Percentiles rank a stretch among this genome's conserved stretches.
Conservation (phyloP, 2,888 invertebrate genomes). For the Hirtodrosophila alboralis region DNA sequence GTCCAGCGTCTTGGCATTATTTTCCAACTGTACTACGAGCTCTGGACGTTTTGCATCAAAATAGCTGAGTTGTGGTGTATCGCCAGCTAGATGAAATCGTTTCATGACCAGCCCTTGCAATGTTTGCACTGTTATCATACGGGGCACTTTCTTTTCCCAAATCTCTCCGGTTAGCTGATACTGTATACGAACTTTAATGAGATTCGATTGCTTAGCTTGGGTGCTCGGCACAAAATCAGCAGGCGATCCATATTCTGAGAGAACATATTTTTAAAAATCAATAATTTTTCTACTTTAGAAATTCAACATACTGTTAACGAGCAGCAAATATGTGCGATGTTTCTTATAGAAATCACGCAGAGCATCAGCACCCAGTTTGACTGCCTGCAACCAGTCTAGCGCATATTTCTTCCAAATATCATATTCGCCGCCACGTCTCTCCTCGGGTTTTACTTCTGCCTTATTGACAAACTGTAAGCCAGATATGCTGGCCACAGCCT, state of each 20-base stretch:
- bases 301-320: conserved; percentile 89
- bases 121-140: conserved; percentile 92
- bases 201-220: conserved; percentile 88
- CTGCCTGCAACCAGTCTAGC: conserved; percentile 88
- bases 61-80: conserved; percentile 83
- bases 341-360: conserved; percentile 86
- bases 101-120: conserved; percentile 91
- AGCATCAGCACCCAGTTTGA: conserved; percentile 84
- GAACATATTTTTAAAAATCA: not conserved
- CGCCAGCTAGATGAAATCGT: conserved; percentile 86
- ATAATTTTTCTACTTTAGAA: not conserved
- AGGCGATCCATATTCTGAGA: conserved; percentile 91
- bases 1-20: conserved; percentile 91
- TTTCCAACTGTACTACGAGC: conserved; percentile 90
- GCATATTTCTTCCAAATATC: conserved; percentile 95
- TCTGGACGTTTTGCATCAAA: conserved; percentile 86
- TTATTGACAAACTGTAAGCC: conserved; percentile 90
- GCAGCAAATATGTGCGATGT: conserved; percentile 90
- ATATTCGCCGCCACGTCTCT: conserved; percentile 94
- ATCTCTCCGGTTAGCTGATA: conserved; percentile 84
- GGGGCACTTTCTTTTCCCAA: conserved; percentile 89
- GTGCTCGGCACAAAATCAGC: conserved; percentile 89
- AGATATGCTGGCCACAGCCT: conserved; percentile 92
- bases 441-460: conserved; percentile 87
- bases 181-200: conserved; percentile 87